These are phyloP conservation scores for Anhinga anhinga DNA, from an alignment of 2,113 vertebrate species.

Conservation along the genomic window DNA sequence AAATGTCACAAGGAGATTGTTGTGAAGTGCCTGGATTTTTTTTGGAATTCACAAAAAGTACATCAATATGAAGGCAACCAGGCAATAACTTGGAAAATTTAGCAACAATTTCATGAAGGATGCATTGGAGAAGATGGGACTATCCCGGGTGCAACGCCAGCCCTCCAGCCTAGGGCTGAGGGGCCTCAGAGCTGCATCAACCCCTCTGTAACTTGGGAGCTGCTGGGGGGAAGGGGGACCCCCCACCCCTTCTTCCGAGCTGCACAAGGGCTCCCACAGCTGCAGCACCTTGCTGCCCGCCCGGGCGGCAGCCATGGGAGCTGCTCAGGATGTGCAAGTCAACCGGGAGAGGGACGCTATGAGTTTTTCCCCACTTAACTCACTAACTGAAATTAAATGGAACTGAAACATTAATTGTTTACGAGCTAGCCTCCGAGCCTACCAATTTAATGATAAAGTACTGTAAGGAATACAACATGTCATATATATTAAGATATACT, in stretches of 20 bases:
- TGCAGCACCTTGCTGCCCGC: fast-evolving
- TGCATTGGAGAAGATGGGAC: fast-evolving
- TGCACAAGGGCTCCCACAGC: no score
- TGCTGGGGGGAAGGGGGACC: fast-evolving
- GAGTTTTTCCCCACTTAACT: background rate
- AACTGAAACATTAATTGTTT: conserved; percentile 20
- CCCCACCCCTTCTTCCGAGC: background rate
- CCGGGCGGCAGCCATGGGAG: background rate
- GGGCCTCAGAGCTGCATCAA: background rate
- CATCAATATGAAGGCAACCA: background rate
- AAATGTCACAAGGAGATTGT: background rate
- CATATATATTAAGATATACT: background rate
- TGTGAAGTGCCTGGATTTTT: background rate
- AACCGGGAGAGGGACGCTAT: background rate
- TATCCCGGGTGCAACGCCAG: background rate
- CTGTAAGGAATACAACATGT: background rate
- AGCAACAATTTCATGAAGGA: background rate
- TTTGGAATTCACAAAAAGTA: background rate
- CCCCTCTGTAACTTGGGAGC: fast-evolving
- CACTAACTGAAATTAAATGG: conserved; percentile 4
- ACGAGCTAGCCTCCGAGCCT: conserved; percentile 8
- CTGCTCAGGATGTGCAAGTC: background rate
- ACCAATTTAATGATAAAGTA: conserved; percentile 12
- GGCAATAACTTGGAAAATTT: background rate
- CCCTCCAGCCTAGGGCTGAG: background rate